These are phyloP conservation scores for Nephrocerus scutellatus DNA, from an alignment of 2,888 invertebrate species.

Conservation along the genomic window DNA sequence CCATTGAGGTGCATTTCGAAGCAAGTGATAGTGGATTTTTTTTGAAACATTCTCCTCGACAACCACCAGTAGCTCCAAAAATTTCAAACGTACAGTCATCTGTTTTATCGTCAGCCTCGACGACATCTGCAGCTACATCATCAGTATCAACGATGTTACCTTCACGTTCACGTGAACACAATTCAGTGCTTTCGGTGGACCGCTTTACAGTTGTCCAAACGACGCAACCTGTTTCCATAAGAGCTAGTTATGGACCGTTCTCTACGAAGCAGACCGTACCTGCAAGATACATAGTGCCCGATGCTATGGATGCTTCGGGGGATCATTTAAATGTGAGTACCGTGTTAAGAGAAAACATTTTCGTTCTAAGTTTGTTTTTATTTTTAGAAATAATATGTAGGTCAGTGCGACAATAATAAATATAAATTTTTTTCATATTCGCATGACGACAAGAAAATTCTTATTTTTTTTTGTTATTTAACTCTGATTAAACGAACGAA, in stretches of 20 bases:
- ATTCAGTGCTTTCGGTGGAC: slow-evolving; percentile 72
- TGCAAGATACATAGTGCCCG: slow-evolving; percentile 77
- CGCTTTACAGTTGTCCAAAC: slow-evolving; percentile 88
- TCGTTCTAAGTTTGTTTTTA: not conserved
- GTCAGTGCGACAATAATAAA: not conserved
- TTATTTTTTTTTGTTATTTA: not conserved
- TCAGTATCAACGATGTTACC: too few species aligned
- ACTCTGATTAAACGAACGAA: too few species aligned
- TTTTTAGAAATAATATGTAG: not conserved
- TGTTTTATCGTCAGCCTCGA: slow-evolving; percentile 28
- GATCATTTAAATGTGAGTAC: slow-evolving; percentile 42
- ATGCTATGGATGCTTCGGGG: slow-evolving; percentile 60
- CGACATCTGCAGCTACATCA: slow-evolving; percentile 25
- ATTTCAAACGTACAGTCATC: slow-evolving; percentile 36
- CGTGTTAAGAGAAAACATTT: not conserved
- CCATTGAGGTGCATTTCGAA: slow-evolving; percentile 86
- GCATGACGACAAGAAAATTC: too few species aligned
- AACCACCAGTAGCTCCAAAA: slow-evolving; percentile 52
- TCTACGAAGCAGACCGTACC: slow-evolving; percentile 92
- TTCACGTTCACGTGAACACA: slow-evolving; percentile 53
- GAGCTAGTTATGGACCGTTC: slow-evolving; percentile 91
- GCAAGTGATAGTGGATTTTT: slow-evolving; percentile 88
- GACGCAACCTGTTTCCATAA: slow-evolving; percentile 81
- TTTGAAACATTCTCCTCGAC: slow-evolving; percentile 72
- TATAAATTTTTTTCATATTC: slow-evolving; percentile 1